These are phyloP conservation scores for Pteropus rufus DNA, from an alignment of 2,797 vertebrate species.

Conservation along the genomic window DNA sequence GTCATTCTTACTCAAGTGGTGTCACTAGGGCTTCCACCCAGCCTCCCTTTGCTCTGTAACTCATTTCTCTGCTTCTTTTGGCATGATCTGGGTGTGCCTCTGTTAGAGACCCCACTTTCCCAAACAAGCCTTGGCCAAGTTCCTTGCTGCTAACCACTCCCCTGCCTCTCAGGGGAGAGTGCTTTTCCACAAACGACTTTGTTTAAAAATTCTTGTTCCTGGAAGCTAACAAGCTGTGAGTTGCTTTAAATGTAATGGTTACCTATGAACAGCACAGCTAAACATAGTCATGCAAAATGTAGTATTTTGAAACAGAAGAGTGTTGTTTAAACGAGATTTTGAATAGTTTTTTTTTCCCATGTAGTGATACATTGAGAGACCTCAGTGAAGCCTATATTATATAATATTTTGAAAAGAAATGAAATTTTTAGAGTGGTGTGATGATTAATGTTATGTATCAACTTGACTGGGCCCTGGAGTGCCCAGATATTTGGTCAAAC, in stretches of 20 bases:
- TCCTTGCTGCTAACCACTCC: slow-evolving; percentile 42
- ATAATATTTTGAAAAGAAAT: slow-evolving; percentile 4
- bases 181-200: slow-evolving; percentile 38
- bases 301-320: slow-evolving; percentile 52
- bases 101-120: not conserved
- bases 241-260: slow-evolving; percentile 37
- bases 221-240: slow-evolving; percentile 37
- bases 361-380: not conserved
- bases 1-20: not conserved
- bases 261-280: slow-evolving; percentile 39
- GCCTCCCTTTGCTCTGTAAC: not conserved
- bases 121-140: slow-evolving; percentile 31
- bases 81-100: not conserved
- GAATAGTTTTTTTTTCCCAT: not conserved
- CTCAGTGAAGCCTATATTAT: not conserved
- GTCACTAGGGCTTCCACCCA: not conserved
- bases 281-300: slow-evolving; percentile 12
- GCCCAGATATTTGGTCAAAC: not conserved
- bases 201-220: slow-evolving; percentile 54
- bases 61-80: not conserved
- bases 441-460: not conserved
- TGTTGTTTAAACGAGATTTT: slow-evolving; percentile 50
- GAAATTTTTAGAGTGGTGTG: not conserved
- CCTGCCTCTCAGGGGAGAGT: not conserved
- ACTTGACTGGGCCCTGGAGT: not conserved